A percentile compares a stretch with the other conserved stretches of the same genome.
These are phyloP conservation scores for Agriopis aurantiaria DNA, from an alignment of 2,888 invertebrate species.

Conservation along the genomic window DNA sequence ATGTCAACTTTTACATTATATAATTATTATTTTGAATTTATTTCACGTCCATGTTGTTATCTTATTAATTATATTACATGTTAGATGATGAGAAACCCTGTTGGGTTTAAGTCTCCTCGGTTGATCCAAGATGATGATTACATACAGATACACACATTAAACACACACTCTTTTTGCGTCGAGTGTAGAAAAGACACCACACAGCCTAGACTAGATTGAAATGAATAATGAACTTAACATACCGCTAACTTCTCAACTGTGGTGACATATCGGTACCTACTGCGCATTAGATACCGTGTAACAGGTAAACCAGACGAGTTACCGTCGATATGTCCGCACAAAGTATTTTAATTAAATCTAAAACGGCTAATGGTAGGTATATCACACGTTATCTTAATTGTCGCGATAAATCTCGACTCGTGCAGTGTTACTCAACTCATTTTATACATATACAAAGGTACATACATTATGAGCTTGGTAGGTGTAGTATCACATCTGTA, in stretches of 20 bases:
- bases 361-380: conserved; percentile 43
- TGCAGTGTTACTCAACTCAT: conserved; percentile 30
- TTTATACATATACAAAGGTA: conserved; percentile 8
- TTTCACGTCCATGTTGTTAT: too few relatives aligned
- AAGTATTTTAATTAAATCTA: conserved; percentile 51
- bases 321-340: conserved; percentile 44
- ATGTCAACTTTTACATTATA: too few relatives aligned
- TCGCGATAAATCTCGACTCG: conserved; percentile 46
- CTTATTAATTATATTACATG: too few relatives aligned
- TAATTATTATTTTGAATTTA: too few relatives aligned
- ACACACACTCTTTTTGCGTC: too few relatives aligned
- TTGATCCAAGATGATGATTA: too few relatives aligned
- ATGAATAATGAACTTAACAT: background rate
- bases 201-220: too few relatives aligned
- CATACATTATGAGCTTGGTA: background rate
- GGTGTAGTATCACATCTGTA: background rate
- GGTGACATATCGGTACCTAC: conserved; percentile 36
- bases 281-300: conserved; percentile 45
- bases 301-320: conserved; percentile 39
- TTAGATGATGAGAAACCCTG: too few relatives aligned
- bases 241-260: conserved; percentile 26
- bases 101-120: too few relatives aligned
- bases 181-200: too few relatives aligned
- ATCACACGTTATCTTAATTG: conserved; percentile 51
- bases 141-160: too few relatives aligned